A percentile compares a stretch with the other conserved stretches of the same genome.
Evolutionary conservation across 1,140 invertebrate genomes (phyloP).

Genomic region (Reticulitermes speratus): DNA sequence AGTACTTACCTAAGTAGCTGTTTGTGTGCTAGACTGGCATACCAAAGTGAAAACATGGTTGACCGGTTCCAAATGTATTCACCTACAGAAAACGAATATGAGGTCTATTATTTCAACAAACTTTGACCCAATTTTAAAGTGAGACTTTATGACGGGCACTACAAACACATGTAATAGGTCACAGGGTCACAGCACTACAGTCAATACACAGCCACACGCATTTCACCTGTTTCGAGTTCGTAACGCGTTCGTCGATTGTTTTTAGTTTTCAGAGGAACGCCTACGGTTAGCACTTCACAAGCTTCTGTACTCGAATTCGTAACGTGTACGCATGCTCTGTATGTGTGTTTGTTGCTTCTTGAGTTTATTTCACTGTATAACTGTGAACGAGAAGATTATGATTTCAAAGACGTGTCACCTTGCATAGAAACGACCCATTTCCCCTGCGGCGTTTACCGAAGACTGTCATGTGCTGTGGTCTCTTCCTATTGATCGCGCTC

Average conservation of each 20-base stretch:
- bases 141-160: background rate
- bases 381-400: background rate
- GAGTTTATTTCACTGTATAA: background rate
- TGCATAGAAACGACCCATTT: background rate
- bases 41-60: constrained; percentile 21
- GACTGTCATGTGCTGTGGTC: background rate
- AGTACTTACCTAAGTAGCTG: background rate
- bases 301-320: background rate
- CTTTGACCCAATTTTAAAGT: background rate
- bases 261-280: background rate
- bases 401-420: background rate
- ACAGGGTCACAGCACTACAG: background rate
- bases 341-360: too few relatives aligned
- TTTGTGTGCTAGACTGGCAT: background rate
- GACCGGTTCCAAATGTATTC: background rate
- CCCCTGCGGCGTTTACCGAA: background rate
- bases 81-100: background rate
- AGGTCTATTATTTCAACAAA: background rate
- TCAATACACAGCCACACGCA: background rate
- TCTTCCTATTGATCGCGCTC: background rate
- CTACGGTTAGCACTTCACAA: background rate
- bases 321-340: background rate
- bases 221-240: background rate
- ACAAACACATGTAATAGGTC: background rate
- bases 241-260: background rate